phyloP scores from a whole-genome alignment of 1,140 invertebrate species.

The Trissolcus basalis region DNA sequence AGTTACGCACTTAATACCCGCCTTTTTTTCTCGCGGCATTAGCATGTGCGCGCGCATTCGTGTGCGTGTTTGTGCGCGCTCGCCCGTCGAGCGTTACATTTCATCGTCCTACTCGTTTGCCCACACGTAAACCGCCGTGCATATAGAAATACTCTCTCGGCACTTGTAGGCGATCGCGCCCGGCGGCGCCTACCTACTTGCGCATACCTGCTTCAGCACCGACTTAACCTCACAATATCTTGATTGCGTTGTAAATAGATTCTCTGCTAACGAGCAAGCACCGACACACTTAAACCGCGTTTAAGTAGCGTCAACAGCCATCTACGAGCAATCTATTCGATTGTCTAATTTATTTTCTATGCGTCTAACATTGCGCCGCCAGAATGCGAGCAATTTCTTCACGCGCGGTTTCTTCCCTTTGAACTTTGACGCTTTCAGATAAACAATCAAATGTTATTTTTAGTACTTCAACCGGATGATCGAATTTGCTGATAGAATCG shows the following conservation, averaged over 20 bases:
- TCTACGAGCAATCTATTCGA: conserved; percentile 22
- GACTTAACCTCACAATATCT: conserved; percentile 56
- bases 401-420: too few relatives aligned
- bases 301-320: conserved; percentile 39
- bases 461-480: too few relatives aligned
- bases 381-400: neutral
- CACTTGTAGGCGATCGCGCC: conserved; percentile 55
- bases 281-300: conserved; percentile 37
- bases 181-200: conserved; percentile 54
- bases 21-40: conserved; percentile 37
- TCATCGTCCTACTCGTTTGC: conserved; percentile 60
- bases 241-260: conserved; percentile 58
- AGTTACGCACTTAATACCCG: conserved; percentile 48
- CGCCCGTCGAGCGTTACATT: conserved; percentile 58
- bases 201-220: conserved; percentile 51
- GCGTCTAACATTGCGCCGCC: neutral
- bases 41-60: conserved; percentile 34
- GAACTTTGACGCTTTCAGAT: too few relatives aligned
- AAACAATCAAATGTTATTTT: too few relatives aligned
- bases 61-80: conserved; percentile 12
- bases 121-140: conserved; percentile 40
- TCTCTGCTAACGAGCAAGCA: conserved; percentile 48
- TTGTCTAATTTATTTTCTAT: conserved; percentile 2
- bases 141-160: conserved; percentile 52
- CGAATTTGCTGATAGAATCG: too few relatives aligned